These are phyloP conservation scores for Eupeodes latifasciatus DNA, from an alignment of 2,888 invertebrate species.

Conservation along the genomic window DNA sequence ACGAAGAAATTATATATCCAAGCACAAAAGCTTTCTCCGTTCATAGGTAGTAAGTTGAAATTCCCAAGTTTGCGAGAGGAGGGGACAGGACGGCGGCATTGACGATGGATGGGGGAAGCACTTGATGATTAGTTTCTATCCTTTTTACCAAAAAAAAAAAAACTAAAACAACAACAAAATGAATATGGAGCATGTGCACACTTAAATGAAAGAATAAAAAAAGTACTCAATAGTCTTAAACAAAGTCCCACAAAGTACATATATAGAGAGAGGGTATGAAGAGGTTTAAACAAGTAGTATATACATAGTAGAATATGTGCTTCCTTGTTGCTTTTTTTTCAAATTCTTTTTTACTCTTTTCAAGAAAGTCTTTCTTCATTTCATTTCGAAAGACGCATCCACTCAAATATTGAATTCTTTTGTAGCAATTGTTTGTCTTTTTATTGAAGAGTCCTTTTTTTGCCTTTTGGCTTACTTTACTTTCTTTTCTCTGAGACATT, in stretches of 20 bases:
- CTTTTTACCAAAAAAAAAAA: constrained; percentile 4
- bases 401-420: constrained; percentile 51
- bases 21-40: constrained; percentile 1
- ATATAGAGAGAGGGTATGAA: background rate
- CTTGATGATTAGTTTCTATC: constrained; percentile 23
- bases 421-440: constrained; percentile 56
- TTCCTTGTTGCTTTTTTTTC: background rate
- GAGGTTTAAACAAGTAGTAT: background rate
- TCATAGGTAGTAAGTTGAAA: constrained; percentile 1
- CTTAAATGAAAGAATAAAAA: constrained; percentile 29
- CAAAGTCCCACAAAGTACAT: background rate
- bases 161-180: background rate
- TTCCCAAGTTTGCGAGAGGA: background rate
- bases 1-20: background rate
- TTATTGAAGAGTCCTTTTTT: constrained; percentile 52
- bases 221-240: constrained; percentile 15
- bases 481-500: constrained; percentile 25
- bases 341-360: background rate
- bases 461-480: constrained; percentile 37
- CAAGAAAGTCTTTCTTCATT: constrained; percentile 22
- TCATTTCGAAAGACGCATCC: constrained; percentile 33
- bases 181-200: constrained; percentile 11
- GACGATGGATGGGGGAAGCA: constrained; percentile 16
- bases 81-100: background rate
- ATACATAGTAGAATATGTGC: constrained; percentile 1